These are phyloP conservation scores for Proterorhinus semilunaris DNA, from an alignment of 2,113 vertebrate species.

Conservation along the genomic window DNA sequence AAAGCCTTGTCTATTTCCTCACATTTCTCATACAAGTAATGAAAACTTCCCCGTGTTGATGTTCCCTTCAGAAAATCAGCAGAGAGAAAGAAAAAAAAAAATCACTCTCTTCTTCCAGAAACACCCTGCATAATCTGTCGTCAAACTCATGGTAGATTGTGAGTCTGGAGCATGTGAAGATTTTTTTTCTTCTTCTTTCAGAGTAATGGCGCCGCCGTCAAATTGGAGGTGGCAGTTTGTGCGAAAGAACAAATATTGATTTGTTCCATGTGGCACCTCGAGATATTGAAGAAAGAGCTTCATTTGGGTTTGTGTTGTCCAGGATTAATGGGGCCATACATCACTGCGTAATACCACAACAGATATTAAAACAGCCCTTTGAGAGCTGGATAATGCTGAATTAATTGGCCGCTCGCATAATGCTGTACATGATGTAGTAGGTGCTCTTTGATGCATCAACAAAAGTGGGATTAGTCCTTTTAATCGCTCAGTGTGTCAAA, in stretches of 20 bases:
- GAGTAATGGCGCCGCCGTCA: neutral
- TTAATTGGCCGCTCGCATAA: slow-evolving; percentile 3
- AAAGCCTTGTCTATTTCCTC: no score
- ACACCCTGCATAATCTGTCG: neutral
- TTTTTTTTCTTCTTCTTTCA: no score
- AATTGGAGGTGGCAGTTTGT: slow-evolving; percentile 4
- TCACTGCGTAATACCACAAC: neutral
- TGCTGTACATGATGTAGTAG: neutral
- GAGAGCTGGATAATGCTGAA: slow-evolving; percentile 4
- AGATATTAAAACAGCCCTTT: slow-evolving; percentile 3
- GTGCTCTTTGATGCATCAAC: neutral
- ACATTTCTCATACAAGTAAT: no score
- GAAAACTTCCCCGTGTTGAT: no score
- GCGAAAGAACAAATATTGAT: slow-evolving; percentile 13
- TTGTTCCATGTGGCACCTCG: slow-evolving; percentile 10
- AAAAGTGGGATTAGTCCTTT: neutral
- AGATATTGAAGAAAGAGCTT: slow-evolving; percentile 10
- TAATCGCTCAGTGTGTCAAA: neutral
- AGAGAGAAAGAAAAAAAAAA: no score
- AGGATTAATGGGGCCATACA: slow-evolving; percentile 8
- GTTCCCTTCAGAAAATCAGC: no score
- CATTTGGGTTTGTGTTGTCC: slow-evolving; percentile 4
- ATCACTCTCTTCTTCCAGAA: no score
- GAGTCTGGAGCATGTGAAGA: neutral
- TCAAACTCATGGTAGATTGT: neutral